Percentiles rank a stretch among this genome's conserved stretches.
phyloP scores from a whole-genome alignment of 2,113 vertebrate species.

The Tricholaema leucomelas region DNA sequence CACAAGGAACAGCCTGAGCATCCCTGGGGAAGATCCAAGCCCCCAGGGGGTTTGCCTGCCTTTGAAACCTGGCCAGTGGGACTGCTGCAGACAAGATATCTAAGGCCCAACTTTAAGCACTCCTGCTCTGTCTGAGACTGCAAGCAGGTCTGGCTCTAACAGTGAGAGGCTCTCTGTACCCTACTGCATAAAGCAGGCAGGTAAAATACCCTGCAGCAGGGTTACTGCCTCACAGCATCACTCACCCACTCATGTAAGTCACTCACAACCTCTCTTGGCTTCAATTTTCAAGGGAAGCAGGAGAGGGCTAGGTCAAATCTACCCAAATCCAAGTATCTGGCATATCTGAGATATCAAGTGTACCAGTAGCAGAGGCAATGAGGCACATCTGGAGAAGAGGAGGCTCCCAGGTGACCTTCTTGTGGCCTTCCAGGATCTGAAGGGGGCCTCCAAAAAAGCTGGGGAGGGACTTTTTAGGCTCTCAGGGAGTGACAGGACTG shows the following conservation, averaged over 20 bases:
- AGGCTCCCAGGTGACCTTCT: too few species aligned
- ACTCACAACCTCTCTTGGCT: background rate
- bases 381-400: too few species aligned
- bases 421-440: too few species aligned
- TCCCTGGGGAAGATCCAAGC: background rate
- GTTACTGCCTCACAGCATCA: background rate
- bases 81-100: background rate
- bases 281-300: background rate
- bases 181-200: fast-evolving
- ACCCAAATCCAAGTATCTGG: background rate
- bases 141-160: background rate
- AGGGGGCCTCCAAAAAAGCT: too few species aligned
- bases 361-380: background rate
- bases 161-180: background rate
- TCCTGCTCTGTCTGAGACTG: background rate
- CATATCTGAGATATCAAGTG: background rate
- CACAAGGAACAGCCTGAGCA: background rate
- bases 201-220: background rate
- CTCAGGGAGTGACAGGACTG: too few species aligned
- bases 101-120: background rate
- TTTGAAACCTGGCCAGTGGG: background rate
- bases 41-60: fast-evolving
- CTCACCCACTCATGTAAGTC: background rate
- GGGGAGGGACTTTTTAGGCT: too few species aligned
- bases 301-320: background rate